Base-by-base conservation (phyloP, 1,140 invertebrate species). In the Lepidostoma basale region DNA sequence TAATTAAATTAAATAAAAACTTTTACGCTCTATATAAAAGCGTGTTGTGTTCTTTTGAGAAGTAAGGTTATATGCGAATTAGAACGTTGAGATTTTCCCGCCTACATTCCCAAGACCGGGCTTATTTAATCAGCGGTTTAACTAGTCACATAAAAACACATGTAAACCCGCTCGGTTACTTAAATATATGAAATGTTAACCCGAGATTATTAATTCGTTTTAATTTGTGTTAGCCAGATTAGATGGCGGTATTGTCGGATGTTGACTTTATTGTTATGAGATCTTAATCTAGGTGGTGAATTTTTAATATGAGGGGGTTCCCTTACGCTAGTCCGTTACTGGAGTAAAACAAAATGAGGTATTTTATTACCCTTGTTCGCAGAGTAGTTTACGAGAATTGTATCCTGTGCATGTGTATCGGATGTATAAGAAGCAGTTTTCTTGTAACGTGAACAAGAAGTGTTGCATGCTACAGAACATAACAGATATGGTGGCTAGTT, bases 381-480 rank as follows among this genome's bases (percentile, higher is more conserved):
- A 28, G n/a, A 2, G 25, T 54, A 16, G 16, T 26, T 63, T 44
- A 26, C 22, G 3, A 18, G 2, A 28, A 3, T 12, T 33, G 16
- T 30, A 33, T 54, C 30, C 47, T 30, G 36, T 39, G 39, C 18
- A 22, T 52, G 20, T 49, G 26, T 65, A 33, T 54, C 20, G 25
- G 28, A 36, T 28, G 26, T 56, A 42, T 18, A 26, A 25, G 45
- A 16, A 54, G 64, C 44, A 59, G n/a, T n/a, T n/a, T 16, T 56
- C 26, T 5, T 9, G 28, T 33, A 67, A 54, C 25, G 60, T 47
- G 64, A 64, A 67, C 60, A 64, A 64, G n/a, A n/a, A n/a, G 59
- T 58, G 52, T 72, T 72, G 66, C 70, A 72, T 72, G 70, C 36
- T 42, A 23, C 36, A 28, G 65, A 62, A 23, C 10, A 62, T 56